Percentiles rank a stretch among this genome's conserved stretches.
Evolutionary conservation across 1,140 invertebrate species (phyloP).

Genomic region (Drosophila santomea): DNA sequence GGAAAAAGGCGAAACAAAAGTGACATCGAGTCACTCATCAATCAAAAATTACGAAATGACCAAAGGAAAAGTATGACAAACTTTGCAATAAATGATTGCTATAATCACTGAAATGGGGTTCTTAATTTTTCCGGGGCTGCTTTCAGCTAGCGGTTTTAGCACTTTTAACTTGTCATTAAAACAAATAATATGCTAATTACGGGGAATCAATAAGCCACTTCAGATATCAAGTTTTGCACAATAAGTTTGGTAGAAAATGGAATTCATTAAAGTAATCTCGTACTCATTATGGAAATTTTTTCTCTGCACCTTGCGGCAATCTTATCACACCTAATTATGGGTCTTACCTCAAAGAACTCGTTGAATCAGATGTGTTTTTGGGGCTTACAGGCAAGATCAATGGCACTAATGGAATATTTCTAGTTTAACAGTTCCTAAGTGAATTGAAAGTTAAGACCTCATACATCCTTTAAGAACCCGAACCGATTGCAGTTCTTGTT

Average conservation of each 20-base stretch:
- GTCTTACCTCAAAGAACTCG: constrained; percentile 30
- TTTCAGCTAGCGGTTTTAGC: constrained; percentile 26
- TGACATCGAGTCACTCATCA: constrained; percentile 82
- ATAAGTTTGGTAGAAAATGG: constrained; percentile 3
- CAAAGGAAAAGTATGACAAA: constrained; percentile 36
- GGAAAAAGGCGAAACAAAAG: constrained; percentile 51
- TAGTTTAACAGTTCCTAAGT: constrained; percentile 11
- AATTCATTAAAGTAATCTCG: constrained; percentile 27
- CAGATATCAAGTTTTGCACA: constrained; percentile 6
- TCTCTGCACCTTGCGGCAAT: not conserved
- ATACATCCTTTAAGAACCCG: constrained; percentile 33
- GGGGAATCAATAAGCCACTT: constrained; percentile 13
- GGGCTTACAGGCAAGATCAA: constrained; percentile 34
- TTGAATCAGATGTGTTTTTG: constrained; percentile 22
- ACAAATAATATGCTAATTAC: constrained; percentile 9
- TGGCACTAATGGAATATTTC: constrained; percentile 29
- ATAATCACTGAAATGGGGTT: constrained; percentile 55
- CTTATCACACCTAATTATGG: constrained; percentile 20
- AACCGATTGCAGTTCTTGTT: constrained; percentile 30
- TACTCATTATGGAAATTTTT: constrained; percentile 31
- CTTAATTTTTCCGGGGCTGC: constrained; percentile 32
- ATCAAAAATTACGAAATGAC: constrained; percentile 80
- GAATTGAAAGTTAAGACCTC: constrained; percentile 26
- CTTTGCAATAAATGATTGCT: constrained; percentile 71
- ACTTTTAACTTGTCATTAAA: not conserved